phyloP scores from a whole-genome alignment of 1,140 invertebrate species.

The Euura saliciscinereae region DNA sequence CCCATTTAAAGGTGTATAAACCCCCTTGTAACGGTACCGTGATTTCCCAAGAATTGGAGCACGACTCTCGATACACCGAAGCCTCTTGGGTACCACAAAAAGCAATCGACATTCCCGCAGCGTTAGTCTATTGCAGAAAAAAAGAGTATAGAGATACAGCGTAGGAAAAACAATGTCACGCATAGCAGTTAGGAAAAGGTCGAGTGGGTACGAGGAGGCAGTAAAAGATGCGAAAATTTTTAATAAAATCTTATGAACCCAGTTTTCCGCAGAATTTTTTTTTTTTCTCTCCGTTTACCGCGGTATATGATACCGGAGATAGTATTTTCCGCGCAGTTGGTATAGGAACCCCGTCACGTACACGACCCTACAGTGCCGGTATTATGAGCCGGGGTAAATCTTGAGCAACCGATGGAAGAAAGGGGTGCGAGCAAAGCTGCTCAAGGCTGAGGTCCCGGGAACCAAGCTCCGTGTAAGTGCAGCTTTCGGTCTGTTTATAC shows the following conservation, averaged over 20 bases:
- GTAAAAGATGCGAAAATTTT: constrained; percentile 9
- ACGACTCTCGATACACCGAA: too few relatives aligned
- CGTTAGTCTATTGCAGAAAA: too few relatives aligned
- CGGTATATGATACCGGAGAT: neutral
- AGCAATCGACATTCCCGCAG: too few relatives aligned
- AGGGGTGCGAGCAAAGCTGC: neutral
- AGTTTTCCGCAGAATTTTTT: neutral
- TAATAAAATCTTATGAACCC: constrained; percentile 7
- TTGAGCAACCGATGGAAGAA: neutral
- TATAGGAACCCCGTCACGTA: constrained; percentile 10
- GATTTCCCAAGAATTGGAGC: too few relatives aligned
- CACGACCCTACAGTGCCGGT: neutral
- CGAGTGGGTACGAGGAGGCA: neutral
- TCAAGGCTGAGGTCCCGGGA: neutral
- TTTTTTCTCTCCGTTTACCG: neutral
- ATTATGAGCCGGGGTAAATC: constrained; percentile 16
- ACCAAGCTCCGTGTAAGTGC: too few relatives aligned
- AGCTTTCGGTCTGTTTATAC: too few relatives aligned
- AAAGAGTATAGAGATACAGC: neutral
- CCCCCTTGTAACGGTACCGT: too few relatives aligned
- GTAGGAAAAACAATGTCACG: neutral
- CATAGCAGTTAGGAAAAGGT: neutral
- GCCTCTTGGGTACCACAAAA: too few relatives aligned
- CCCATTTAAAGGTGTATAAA: too few relatives aligned
- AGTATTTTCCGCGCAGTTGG: neutral